A percentile compares a stretch with the other conserved stretches of the same genome.
Evolutionary conservation across 2,888 invertebrate genomes (phyloP).

Genomic region (Phorcus lineatus): DNA sequence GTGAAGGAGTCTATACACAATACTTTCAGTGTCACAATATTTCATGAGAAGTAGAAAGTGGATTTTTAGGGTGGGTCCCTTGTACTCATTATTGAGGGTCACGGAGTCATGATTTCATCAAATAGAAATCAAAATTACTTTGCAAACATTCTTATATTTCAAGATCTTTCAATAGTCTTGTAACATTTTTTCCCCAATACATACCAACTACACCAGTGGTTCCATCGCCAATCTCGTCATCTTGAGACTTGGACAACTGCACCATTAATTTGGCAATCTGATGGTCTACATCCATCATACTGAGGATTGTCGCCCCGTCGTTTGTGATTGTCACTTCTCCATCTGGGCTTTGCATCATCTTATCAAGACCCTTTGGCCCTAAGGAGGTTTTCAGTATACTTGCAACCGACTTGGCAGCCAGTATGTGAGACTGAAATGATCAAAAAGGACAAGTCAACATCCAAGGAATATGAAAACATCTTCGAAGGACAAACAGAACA

Average conservation of each 20-base stretch:
- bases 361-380: constrained; percentile 96
- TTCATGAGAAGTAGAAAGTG: no score
- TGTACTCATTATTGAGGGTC: not conserved
- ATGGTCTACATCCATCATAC: constrained; percentile 99
- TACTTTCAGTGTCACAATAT: no score
- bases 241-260: constrained; percentile 97
- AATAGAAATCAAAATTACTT: not conserved
- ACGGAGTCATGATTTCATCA: not conserved
- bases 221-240: constrained; percentile 99
- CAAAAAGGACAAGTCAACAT: constrained; percentile 19
- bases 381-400: constrained; percentile 92
- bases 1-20: no score
- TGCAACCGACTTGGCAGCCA: constrained; percentile 96
- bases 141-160: not conserved
- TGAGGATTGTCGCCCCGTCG: constrained; percentile 99
- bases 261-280: constrained; percentile 98
- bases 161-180: not conserved
- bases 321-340: constrained; percentile 98
- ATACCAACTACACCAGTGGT: constrained; percentile 96
- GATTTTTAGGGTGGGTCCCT: no score
- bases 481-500: no score
- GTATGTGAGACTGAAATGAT: constrained; percentile 92
- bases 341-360: constrained; percentile 97
- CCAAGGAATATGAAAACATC: no score
- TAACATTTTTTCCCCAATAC: constrained; percentile 28